Percentiles rank a stretch among this genome's conserved stretches.
Conservation (phyloP, 2,888 invertebrate species). For the Nipponacmea schrenckii region DNA sequence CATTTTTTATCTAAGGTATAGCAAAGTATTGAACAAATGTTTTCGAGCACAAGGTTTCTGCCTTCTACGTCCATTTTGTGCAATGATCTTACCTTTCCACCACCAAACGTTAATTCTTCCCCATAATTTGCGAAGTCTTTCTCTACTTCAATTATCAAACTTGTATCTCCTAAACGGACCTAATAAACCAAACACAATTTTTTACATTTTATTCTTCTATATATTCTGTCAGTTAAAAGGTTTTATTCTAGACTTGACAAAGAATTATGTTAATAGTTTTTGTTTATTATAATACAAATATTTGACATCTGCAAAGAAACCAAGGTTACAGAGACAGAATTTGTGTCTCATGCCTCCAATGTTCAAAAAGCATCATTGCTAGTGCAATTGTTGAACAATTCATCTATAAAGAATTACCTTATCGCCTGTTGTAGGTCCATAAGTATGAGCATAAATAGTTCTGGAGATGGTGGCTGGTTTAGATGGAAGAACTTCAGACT, state of each 20-base stretch:
- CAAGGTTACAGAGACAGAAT: no score
- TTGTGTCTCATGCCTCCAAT: no score
- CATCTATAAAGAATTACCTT: slow-evolving; percentile 42
- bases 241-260: no score
- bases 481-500: slow-evolving; percentile 19
- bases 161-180: slow-evolving; percentile 62
- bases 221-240: neutral
- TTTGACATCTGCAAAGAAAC: no score
- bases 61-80: no score
- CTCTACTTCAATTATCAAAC: slow-evolving; percentile 61
- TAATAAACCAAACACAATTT: slow-evolving; percentile 22
- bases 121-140: slow-evolving; percentile 61
- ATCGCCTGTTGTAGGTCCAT: slow-evolving; percentile 64
- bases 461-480: slow-evolving; percentile 39
- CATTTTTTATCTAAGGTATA: no score
- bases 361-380: no score
- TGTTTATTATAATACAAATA: no score
- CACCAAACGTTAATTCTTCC: slow-evolving; percentile 65
- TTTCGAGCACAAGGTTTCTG: no score
- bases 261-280: no score
- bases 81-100: slow-evolving; percentile 58
- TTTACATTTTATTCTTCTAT: neutral
- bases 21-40: no score
- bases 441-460: slow-evolving; percentile 51
- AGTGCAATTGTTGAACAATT: no score